Conservation (phyloP, 2,888 invertebrate species). For the Helobdella robusta region DNA sequence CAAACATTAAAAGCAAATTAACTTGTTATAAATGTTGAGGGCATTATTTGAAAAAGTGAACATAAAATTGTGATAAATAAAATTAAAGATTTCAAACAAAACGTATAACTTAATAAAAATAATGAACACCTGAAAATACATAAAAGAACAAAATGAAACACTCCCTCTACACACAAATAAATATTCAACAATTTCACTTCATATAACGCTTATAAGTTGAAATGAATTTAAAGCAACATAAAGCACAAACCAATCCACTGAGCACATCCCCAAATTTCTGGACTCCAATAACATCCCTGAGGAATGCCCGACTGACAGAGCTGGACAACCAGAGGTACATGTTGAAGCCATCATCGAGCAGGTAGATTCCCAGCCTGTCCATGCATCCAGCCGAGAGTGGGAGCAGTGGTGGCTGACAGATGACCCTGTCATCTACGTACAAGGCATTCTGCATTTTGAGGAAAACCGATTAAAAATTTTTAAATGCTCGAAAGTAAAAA, state of each 20-base stretch:
- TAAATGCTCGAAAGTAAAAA: too few species aligned
- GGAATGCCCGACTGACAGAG: constrained; percentile 63
- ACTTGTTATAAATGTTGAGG: too few species aligned
- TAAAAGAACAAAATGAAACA: neutral
- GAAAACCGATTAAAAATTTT: neutral
- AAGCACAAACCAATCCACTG: constrained; percentile 38
- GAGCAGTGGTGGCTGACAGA: constrained; percentile 61
- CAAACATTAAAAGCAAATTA: too few species aligned
- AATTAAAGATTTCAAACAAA: too few species aligned
- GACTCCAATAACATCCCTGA: constrained; percentile 67
- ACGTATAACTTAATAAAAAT: too few species aligned
- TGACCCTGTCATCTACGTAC: constrained; percentile 41
- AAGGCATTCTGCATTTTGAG: constrained; percentile 5
- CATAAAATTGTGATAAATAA: too few species aligned
- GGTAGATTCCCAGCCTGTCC: constrained; percentile 71
- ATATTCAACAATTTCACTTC: neutral
- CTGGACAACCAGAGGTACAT: constrained; percentile 76
- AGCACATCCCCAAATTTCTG: constrained; percentile 42
- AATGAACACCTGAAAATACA: too few species aligned
- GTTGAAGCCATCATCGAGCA: constrained; percentile 75
- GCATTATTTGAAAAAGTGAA: too few species aligned
- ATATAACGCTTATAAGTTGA: neutral
- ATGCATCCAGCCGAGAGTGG: constrained; percentile 70
- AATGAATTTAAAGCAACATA: neutral
- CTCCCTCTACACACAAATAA: neutral